Base-by-base conservation (phyloP, 2,888 invertebrate species). In the Pollenia griseotomentosa region DNA sequence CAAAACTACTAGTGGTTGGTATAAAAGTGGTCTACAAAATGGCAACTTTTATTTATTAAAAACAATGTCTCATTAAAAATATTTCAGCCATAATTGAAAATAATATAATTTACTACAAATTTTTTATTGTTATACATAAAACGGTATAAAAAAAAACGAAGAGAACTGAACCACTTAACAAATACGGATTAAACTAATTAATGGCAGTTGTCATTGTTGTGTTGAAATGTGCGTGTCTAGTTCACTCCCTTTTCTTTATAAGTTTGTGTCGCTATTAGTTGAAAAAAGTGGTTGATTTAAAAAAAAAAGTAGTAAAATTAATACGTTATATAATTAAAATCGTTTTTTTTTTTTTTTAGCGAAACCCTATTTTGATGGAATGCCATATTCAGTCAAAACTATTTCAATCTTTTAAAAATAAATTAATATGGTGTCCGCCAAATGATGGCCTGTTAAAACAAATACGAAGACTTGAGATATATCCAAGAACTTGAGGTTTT, bases 201-300 rank as follows among this genome's bases (percentile, higher is more conserved):
- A 46, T 57, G 55, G 46, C 23, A 75, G 51, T 82, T 77, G 77
- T 83, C 77, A 65, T 23, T 63, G 75, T 53, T 59, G 11, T 19
- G 14, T 53, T 70, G 40, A 16, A 44, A 75, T 40, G 61, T 85
- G 85, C 80, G 80, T 80, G 85, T 70, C 75, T 57, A 57, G 79
- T 71, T 70, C 79, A 85, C 85, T 80, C 80, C 85, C 80, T 66
- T 66, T 70, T 61, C 23, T 33, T 33, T 6, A 46, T 19, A 23
- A 57, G 48, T 14, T 70, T 8, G 42, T 61, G 46, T 77, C 70
- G 70, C 2, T 46, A 68, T 75, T 44, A n/a, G 16, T 68, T 82
- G 12, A 46, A 61, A 57, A 77, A 68, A 61, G 79, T 80, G 79
- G 68, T 68, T 80, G 79, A 63, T 75, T 74, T 82, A 14, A 2